phyloP scores from a whole-genome alignment of 2,888 invertebrate species.

The Rotaria sp. region DNA sequence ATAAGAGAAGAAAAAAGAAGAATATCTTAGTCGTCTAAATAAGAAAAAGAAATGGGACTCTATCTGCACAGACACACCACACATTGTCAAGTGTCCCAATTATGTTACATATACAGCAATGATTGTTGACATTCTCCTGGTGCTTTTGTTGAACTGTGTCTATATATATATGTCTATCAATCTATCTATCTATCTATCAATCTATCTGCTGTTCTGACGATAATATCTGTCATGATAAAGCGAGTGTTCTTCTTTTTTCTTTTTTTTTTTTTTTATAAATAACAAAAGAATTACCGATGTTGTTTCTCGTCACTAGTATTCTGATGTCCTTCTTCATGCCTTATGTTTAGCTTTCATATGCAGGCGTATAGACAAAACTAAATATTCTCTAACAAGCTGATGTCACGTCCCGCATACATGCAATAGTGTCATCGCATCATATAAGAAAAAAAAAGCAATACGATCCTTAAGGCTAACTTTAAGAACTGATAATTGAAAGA shows the following conservation, averaged over 20 bases:
- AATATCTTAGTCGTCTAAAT: not conserved
- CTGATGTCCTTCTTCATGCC: not conserved
- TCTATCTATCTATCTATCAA: not conserved
- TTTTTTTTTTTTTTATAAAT: no score
- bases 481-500: not conserved
- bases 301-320: not conserved
- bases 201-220: no score
- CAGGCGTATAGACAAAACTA: not conserved
- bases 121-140: slow-evolving; percentile 4
- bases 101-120: not conserved
- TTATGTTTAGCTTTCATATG: not conserved
- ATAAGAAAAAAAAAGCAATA: not conserved
- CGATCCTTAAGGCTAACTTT: not conserved
- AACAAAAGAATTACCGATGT: not conserved
- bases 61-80: not conserved
- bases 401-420: not conserved
- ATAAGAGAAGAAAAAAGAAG: not conserved
- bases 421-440: not conserved
- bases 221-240: not conserved
- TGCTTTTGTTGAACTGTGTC: not conserved
- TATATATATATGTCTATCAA: not conserved
- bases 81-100: slow-evolving; percentile 17
- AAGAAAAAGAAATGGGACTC: not conserved
- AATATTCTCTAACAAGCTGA: not conserved
- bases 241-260: not conserved